Conservation (phyloP, 2,797 vertebrate genomes). For the Trematomus bernacchii region DNA sequence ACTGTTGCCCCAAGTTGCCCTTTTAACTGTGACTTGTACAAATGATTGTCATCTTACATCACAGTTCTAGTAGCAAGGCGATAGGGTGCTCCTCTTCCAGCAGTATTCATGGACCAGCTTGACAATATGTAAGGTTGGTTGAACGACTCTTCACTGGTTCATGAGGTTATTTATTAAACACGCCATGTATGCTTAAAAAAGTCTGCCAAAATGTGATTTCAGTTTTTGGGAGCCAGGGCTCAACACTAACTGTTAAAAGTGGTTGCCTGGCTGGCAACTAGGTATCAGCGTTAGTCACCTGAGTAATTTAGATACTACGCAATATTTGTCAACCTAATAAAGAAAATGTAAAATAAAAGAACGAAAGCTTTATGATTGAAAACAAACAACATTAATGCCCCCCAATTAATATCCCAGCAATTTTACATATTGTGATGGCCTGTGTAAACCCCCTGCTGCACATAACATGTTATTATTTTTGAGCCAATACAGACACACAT, state of each 20-base stretch:
- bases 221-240: background rate
- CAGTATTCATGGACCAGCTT: background rate
- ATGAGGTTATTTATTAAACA: background rate
- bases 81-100: background rate
- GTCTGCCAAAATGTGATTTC: background rate
- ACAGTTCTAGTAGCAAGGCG: background rate
- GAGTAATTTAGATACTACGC: too few relatives aligned
- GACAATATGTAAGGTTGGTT: background rate
- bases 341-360: too few relatives aligned
- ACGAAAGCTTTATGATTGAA: too few relatives aligned
- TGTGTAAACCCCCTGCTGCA: conserved; percentile 9
- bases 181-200: background rate
- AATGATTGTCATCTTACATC: conserved; percentile 9
- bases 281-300: too few relatives aligned
- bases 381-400: background rate
- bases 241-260: too few relatives aligned
- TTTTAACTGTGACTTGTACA: conserved; percentile 21
- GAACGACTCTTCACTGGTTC: background rate
- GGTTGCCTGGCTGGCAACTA: too few relatives aligned
- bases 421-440: background rate
- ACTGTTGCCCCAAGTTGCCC: conserved; percentile 7
- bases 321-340: too few relatives aligned
- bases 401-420: conserved; percentile 10
- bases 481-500: conserved; percentile 3
- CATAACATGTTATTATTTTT: background rate